Percentiles rank a stretch among this genome's conserved stretches.
Evolutionary conservation across 2,888 invertebrate species (phyloP).

Genomic region (Lapara coniferarum): DNA sequence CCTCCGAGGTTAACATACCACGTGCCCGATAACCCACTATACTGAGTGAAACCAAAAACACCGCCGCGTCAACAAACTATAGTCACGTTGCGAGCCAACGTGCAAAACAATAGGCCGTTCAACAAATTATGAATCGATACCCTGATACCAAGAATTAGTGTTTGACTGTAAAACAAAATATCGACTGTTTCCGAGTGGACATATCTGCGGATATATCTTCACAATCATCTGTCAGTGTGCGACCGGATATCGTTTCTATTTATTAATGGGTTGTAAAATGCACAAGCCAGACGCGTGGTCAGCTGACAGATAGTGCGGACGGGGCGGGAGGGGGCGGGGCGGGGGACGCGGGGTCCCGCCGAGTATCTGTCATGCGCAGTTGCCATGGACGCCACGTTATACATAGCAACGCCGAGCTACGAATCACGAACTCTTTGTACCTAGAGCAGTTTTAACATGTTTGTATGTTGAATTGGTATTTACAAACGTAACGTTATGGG

Average conservation of each 20-base stretch:
- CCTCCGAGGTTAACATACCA: constrained; percentile 5
- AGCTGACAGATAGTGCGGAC: constrained; percentile 41
- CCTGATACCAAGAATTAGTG: constrained; percentile 7
- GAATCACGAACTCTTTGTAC: background rate
- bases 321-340: constrained; percentile 33
- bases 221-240: constrained; percentile 4
- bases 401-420: constrained; percentile 16
- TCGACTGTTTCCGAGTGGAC: background rate
- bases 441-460: background rate
- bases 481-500: background rate
- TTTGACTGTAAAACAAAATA: background rate
- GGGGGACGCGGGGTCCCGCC: constrained; percentile 32
- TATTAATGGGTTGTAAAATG: constrained; percentile 35
- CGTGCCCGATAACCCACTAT: constrained; percentile 17
- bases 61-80: constrained; percentile 24
- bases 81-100: constrained; percentile 47
- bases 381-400: constrained; percentile 55
- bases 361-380: constrained; percentile 63
- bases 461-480: background rate
- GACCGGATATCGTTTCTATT: constrained; percentile 23
- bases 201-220: constrained; percentile 13
- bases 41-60: constrained; percentile 18
- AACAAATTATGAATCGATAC: constrained; percentile 25
- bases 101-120: constrained; percentile 37
- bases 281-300: constrained; percentile 45